Conservation (phyloP, 2,113 vertebrate species). For the Aspiorhynchus laticeps region DNA sequence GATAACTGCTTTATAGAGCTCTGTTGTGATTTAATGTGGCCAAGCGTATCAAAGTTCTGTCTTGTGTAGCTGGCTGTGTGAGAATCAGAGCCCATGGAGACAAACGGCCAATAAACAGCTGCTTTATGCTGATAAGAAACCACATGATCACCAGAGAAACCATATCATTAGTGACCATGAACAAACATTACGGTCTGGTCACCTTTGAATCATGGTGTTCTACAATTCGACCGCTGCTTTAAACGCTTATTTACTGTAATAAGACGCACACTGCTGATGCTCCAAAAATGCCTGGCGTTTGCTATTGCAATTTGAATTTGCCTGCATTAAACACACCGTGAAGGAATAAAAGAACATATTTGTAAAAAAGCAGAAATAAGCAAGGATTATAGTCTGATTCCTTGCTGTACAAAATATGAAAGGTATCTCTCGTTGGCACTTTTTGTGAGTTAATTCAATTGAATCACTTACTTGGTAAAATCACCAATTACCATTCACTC, state of each 20-base stretch:
- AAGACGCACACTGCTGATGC: slow-evolving; percentile 6
- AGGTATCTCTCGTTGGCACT: neutral
- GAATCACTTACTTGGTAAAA: neutral
- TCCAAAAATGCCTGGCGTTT: neutral
- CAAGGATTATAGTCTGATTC: neutral
- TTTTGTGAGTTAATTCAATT: neutral
- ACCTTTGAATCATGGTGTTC: slow-evolving; percentile 21
- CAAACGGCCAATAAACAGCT: slow-evolving; percentile 34
- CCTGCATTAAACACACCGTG: neutral
- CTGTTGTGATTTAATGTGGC: neutral
- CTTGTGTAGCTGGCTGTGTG: neutral
- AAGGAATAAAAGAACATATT: neutral
- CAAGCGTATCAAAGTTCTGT: neutral
- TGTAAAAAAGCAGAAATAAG: neutral
- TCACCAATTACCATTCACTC: neutral
- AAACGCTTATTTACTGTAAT: neutral
- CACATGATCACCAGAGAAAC: neutral
- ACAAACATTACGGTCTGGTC: slow-evolving; percentile 14
- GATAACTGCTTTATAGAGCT: neutral
- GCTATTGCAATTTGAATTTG: neutral
- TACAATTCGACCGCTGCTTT: neutral
- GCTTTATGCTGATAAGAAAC: slow-evolving; percentile 43
- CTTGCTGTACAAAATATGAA: neutral
- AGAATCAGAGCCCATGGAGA: slow-evolving; percentile 22
- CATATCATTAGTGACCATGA: slow-evolving; percentile 45